A percentile compares a stretch with the other conserved stretches of the same genome.
Conservation (phyloP, 2,888 invertebrate species). For the Limnephilus lunatus region DNA sequence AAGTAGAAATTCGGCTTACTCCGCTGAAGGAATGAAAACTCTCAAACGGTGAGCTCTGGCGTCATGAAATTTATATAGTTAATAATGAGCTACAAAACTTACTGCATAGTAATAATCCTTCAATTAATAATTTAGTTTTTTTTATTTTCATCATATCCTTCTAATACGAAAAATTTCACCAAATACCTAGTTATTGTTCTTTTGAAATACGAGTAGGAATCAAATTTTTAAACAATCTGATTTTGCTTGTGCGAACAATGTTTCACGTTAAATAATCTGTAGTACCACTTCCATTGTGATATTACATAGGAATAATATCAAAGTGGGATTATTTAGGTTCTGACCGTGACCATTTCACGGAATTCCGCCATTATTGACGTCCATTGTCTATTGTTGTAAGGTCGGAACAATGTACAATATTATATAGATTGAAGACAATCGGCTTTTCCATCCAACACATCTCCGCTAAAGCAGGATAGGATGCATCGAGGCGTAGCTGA, state of each 20-base stretch:
- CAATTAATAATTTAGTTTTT: not conserved
- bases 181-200: not conserved
- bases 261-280: not conserved
- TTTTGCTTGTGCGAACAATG: not conserved
- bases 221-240: not conserved
- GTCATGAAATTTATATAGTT: too few relatives aligned
- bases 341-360: slow-evolving; percentile 11
- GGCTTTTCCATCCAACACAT: not conserved
- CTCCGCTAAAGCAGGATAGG: not conserved
- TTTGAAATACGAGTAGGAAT: not conserved
- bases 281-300: not conserved
- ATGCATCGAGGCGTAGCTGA: not conserved
- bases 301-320: not conserved
- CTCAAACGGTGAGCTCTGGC: too few relatives aligned
- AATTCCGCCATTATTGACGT: not conserved
- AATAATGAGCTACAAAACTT: too few relatives aligned
- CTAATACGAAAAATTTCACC: not conserved
- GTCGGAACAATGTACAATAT: not conserved
- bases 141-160: not conserved
- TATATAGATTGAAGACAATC: not conserved
- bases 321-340: not conserved
- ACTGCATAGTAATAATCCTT: too few relatives aligned
- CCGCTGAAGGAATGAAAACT: too few relatives aligned
- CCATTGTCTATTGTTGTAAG: not conserved
- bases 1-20: not conserved